Evolutionary conservation across 2,888 invertebrate species (phyloP).

Genomic region (Melieria crassipennis): DNA sequence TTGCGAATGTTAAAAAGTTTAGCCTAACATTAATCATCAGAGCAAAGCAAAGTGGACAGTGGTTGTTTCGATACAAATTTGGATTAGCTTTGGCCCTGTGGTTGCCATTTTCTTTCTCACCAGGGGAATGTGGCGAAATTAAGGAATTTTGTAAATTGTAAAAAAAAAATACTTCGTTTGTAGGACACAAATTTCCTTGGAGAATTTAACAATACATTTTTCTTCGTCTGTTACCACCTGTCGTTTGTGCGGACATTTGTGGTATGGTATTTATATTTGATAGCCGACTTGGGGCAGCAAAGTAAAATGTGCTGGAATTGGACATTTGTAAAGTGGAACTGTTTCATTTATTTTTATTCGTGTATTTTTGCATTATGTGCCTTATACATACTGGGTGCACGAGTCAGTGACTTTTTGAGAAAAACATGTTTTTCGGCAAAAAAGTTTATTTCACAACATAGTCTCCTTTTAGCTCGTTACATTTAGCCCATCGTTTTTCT

Average conservation of each 20-base stretch:
- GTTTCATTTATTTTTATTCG: no score
- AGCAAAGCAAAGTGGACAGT: slow-evolving; percentile 28
- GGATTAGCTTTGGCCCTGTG: slow-evolving; percentile 21
- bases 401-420: no score
- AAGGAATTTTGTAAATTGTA: slow-evolving; percentile 44
- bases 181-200: slow-evolving; percentile 46
- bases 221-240: slow-evolving; percentile 25
- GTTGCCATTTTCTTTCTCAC: slow-evolving; percentile 7
- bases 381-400: no score
- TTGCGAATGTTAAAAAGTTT: slow-evolving; percentile 32
- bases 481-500: no score
- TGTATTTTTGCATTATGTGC: no score
- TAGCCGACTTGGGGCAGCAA: slow-evolving; percentile 37
- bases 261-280: slow-evolving; percentile 44
- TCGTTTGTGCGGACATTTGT: slow-evolving; percentile 25
- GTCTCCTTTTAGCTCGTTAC: no score
- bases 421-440: no score
- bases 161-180: slow-evolving; percentile 31
- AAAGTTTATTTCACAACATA: no score
- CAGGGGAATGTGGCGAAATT: slow-evolving; percentile 44
- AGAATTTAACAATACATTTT: slow-evolving; percentile 41
- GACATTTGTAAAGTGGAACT: no score
- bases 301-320: no score
- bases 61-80: slow-evolving; percentile 33
- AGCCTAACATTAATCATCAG: slow-evolving; percentile 35